Evolutionary conservation across 2,113 vertebrate species (phyloP), one percentile per base, ranked within the genome.

Genomic region (Clupea harengus): DNA sequence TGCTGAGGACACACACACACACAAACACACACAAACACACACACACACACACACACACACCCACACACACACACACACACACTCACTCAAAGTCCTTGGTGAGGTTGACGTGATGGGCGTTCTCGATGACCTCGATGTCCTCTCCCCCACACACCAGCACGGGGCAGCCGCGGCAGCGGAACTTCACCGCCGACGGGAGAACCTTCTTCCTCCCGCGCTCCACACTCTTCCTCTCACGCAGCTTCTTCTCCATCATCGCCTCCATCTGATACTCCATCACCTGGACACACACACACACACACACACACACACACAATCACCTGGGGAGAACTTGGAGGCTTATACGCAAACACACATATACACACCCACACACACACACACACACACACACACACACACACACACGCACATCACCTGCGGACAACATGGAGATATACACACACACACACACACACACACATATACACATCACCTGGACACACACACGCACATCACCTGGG

Each of bases 71-170:
- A 6, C 28, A 0, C 39, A 2, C 3, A 15, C 32, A 8, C 6
- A 64, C 95, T 94, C 93, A 96, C 96, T 93, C 93, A 89, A 96
- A 96, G 67, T 94, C 91, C 78, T 88, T 89, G 87, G 93, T 94
- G 87, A 94, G 93, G 67, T 92, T 95, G 88, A 96, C 93, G 46
- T 96, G 95, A 90, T 96, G 96, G 94, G 95, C 96, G 20, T 90
- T 85, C 89, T 95, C 95, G 90, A 96, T 96, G 52, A 96, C 93
- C 1, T 94, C 90, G 83, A 96, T 95, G 49, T 94, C 88, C 83
- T 91, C 91, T 86, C 95, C 95, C 82, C 93, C 94, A 88, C 95
- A 95, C 83, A 91, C 80, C 0, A 5, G 28, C 46, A 88, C 86
- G 5, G 60, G 88, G 84, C 96, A 96, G 46, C 94, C 95, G 91